A percentile compares a stretch with the other conserved stretches of the same genome.
Evolutionary conservation across 2,113 vertebrate genomes (phyloP).

Genomic region (Cyphomyrus plagiostoma): DNA sequence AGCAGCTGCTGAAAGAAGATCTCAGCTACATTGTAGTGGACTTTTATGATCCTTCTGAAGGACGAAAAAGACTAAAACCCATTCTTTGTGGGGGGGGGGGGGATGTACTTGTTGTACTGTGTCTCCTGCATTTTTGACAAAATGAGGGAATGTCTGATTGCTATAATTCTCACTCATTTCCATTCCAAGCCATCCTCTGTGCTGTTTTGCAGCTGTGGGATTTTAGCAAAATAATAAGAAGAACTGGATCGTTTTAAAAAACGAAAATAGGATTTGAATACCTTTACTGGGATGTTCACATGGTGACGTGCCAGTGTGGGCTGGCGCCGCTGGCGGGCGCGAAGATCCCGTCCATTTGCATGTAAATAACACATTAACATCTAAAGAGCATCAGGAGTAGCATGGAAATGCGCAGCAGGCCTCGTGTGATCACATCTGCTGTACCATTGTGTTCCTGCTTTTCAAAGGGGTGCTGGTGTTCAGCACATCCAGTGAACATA

Average conservation of each 20-base stretch:
- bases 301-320: not conserved
- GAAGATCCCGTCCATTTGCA: constrained; percentile 16
- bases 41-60: not conserved
- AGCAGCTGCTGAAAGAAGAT: not conserved
- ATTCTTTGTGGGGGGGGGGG: not conserved
- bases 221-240: not conserved
- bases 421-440: constrained; percentile 12
- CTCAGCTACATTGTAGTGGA: not conserved
- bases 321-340: not conserved
- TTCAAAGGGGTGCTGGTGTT: not conserved
- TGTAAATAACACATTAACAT: constrained; percentile 23
- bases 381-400: not conserved
- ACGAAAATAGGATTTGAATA: constrained; percentile 10
- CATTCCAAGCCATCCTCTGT: not conserved
- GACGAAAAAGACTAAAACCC: not conserved
- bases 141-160: not conserved
- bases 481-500: not conserved
- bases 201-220: not conserved
- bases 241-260: not conserved
- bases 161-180: not conserved
- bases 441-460: not conserved
- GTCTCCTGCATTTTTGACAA: not conserved
- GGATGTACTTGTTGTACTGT: not conserved
- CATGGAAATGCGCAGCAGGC: constrained; percentile 11
- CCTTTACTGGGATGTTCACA: not conserved